Base-by-base conservation (phyloP, 2,888 invertebrate genomes). In the Drosophila acutilabella region DNA sequence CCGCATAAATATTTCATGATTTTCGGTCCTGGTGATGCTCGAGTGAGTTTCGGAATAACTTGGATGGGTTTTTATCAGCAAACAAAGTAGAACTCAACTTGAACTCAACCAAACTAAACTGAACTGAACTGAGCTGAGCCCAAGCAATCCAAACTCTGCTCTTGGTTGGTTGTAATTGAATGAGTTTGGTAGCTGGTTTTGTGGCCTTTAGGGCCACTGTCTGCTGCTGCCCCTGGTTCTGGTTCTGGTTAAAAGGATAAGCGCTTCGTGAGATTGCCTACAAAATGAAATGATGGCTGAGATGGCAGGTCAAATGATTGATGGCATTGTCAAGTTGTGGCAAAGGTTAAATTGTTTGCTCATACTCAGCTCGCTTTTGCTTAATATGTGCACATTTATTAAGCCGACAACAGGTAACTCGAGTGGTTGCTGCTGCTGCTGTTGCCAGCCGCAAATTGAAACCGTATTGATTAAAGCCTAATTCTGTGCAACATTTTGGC, bases 1-100 rank as follows among this genome's bases (percentile, higher is more conserved):
- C 50, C 74, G 75, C 73, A 83, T 83, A 74, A 83, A 88, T 83
- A 83, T 83, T 83, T 83, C 80, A 83, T 83, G 80, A 77, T 71
- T 85, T 74, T 48, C 11, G 36, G 76, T 57, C 64, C 48, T 26
- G 51, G 69, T 67, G 70, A 60, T 77, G 86, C 83, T 83, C 76
- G 72, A 82, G 61, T 86, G 75, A 66, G 75, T 71, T 78, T 82
- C 57, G 58, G 83, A 83, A 88, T 86, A 88, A 80, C 77, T 88
- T 77, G 69, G 58, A 44, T 59, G 71, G 71, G 67, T 53, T 53
- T 69, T 70, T 78, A 78, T 65, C 74, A 65, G 70, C 48, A 57
- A 38, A 61, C 64, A 69, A 52, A 69, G 67, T 67, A 42, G 23
- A 20, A 14, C 54, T 16, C 30, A 51, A 54, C 54, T 38, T 44